phyloP scores from a whole-genome alignment of 2,888 invertebrate species.

The Glaucopsyche alexis region DNA sequence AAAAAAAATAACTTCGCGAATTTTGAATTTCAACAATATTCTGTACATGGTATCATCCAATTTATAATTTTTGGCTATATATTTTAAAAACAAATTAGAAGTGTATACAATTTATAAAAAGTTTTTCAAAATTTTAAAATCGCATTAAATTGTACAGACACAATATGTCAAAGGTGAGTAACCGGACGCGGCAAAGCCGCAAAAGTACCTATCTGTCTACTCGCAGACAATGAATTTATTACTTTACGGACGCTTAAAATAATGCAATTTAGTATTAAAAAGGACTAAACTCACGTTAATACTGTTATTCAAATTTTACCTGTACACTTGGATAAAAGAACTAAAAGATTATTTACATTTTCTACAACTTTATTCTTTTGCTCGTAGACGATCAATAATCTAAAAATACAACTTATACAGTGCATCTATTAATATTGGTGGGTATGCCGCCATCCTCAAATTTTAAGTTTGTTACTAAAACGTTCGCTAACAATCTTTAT shows the following conservation, averaged over 20 bases:
- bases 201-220: constrained; percentile 10
- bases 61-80: background rate
- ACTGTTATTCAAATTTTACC: background rate
- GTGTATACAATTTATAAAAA: background rate
- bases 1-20: constrained; percentile 29
- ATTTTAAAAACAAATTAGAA: background rate
- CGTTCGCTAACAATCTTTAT: background rate
- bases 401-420: background rate
- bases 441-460: background rate
- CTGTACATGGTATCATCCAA: background rate
- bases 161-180: constrained; percentile 22
- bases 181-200: constrained; percentile 12
- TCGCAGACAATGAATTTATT: constrained; percentile 14
- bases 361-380: background rate
- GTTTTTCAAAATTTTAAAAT: background rate
- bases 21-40: background rate
- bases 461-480: background rate
- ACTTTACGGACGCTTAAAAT: constrained; percentile 9
- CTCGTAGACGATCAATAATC: background rate
- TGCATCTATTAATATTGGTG: background rate
- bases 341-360: background rate
- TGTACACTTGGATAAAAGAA: background rate
- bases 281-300: background rate
- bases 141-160: constrained; percentile 4
- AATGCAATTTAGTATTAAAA: background rate